phyloP scores from a whole-genome alignment of 2,888 invertebrate genomes.

The Andrena fulva region DNA sequence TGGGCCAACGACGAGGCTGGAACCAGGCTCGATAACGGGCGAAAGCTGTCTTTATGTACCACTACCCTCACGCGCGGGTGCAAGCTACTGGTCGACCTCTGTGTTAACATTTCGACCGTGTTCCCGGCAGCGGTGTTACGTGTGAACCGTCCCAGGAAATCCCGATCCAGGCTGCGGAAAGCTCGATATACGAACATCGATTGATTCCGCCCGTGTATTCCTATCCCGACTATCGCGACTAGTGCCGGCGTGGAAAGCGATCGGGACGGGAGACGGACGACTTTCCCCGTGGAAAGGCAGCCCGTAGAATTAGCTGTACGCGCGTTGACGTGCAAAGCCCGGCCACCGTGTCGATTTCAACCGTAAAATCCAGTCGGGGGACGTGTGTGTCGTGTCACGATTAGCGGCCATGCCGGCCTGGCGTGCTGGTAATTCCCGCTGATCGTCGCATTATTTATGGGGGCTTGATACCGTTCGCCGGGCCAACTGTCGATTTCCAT shows the following conservation, averaged over 20 bases:
- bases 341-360: conserved; percentile 51
- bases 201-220: conserved; percentile 61
- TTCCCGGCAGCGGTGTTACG: conserved; percentile 36
- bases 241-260: conserved; percentile 47
- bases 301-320: conserved; percentile 56
- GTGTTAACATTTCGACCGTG: conserved; percentile 51
- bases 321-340: conserved; percentile 57
- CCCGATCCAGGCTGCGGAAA: conserved; percentile 56
- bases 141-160: conserved; percentile 65
- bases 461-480: conserved; percentile 8
- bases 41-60: conserved; percentile 70
- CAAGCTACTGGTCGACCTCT: conserved; percentile 23
- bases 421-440: conserved; percentile 57
- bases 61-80: conserved; percentile 40
- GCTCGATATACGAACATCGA: conserved; percentile 61
- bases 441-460: conserved; percentile 53
- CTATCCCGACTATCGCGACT: conserved; percentile 6
- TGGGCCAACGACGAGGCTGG: conserved; percentile 49
- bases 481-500: conserved; percentile 11
- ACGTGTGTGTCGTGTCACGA: conserved; percentile 52
- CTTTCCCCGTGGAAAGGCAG: conserved; percentile 46
- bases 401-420: conserved; percentile 37
- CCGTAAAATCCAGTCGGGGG: conserved; percentile 54
- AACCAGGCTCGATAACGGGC: conserved; percentile 73
- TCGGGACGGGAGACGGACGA: conserved; percentile 57